Evolutionary conservation across 2,797 vertebrate genomes (phyloP), one percentile per base, ranked within the genome.

Genomic region (Antennarius maculatus): DNA sequence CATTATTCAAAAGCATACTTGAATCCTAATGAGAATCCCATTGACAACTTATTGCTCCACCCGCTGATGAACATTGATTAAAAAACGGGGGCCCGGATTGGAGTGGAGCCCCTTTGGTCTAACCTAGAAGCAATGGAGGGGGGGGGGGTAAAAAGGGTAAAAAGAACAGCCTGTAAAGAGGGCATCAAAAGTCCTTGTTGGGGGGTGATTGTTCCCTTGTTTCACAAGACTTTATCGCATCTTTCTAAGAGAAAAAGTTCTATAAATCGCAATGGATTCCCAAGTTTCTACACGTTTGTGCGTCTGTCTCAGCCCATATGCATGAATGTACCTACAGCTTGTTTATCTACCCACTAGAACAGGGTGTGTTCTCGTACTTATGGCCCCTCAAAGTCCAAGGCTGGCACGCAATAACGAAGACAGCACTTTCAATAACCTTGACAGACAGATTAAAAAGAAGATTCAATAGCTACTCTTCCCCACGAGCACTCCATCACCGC

Each of bases 341-440:
- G 82, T 82, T 72, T 83, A 71, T 76, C 72, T 47, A 29, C 48
- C 52, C 51, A 7, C 64, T 47, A 48, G 62, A 69, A 72, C 71
- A 5, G 54, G 69, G 70, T 48, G 81, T 74, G 71, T 82, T 82
- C 80, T 77, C 61, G 17, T 76, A 81, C 86, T 85, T 81, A 82
- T 71, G 69, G 79, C 80, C 73, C 60, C 77, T 80, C 84, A 70
- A 66, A 80, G 78, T 83, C 86, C 89, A 90, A 91, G 91, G 89
- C 86, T 87, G 88, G 71, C 83, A 47, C 50, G 86, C 76, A 90
- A 90, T 92, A 92, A 91, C 51, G 80, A 90, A 89, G 91, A 88
- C 87, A 76, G 87, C 88, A 90, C 91, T 91, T 92, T 92, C 89
- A 91, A 91, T 91, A 91, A 90, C 91, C 89, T 90, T 92, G 91